These are phyloP conservation scores for human DNA, from an alignment of 2,113 vertebrate species.

Conservation along the genomic window DNA sequence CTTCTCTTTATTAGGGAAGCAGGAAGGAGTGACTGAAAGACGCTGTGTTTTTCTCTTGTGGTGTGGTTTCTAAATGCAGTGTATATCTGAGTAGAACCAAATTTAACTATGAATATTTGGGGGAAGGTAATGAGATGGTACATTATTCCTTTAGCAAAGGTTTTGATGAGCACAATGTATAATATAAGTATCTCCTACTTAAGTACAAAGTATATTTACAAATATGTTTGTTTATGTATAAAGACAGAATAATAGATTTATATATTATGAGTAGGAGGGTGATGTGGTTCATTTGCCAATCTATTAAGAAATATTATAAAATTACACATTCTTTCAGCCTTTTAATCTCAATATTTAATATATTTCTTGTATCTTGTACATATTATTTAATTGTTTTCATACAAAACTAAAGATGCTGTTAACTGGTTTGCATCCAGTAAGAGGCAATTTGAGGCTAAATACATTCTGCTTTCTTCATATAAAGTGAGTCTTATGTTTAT, in stretches of 20 bases:
- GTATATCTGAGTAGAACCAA: background rate
- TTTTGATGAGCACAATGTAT: background rate
- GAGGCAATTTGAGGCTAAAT: background rate
- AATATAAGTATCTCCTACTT: background rate
- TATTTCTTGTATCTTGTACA: background rate
- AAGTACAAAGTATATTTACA: background rate
- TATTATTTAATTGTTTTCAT: background rate
- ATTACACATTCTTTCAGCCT: background rate
- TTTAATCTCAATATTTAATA: background rate
- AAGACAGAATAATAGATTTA: background rate
- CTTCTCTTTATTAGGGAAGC: constrained; percentile 21
- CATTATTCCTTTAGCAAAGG: background rate
- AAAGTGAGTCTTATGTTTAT: background rate
- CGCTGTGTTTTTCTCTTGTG: background rate
- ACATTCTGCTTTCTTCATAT: background rate
- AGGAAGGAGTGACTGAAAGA: background rate
- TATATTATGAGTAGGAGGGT: background rate
- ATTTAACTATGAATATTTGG: background rate
- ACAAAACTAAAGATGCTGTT: background rate
- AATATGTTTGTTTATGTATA: background rate
- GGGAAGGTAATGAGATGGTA: background rate
- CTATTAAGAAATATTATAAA: background rate
- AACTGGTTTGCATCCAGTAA: background rate
- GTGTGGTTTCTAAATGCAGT: background rate
- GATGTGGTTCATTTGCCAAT: background rate